Base-by-base conservation (phyloP, 2,797 vertebrate species). In the Pangasius macronema region DNA sequence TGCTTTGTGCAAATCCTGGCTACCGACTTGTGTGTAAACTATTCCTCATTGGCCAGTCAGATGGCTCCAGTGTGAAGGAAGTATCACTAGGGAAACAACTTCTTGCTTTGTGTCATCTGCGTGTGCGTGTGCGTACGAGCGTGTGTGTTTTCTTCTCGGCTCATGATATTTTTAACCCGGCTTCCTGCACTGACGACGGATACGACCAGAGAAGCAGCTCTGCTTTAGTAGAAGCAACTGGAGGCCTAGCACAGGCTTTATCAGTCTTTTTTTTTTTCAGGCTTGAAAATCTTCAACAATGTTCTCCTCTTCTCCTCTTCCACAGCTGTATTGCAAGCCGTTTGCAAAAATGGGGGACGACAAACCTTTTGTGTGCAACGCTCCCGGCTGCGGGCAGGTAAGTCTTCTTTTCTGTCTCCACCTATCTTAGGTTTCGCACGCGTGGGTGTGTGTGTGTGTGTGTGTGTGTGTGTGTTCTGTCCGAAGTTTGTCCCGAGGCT, bases 381-480 rank as follows among this genome's bases (percentile, higher is more conserved):
- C 98, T 94, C 96, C 94, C 0, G 98, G 98, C 95, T 99, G 98
- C 90, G 98, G 98, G 95, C 98, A 99, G 98, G 98, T 99, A 96
- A 96, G 97, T 91, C 86, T 22, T 46, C 59, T 88, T 87, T 88
- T 51, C 89, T 57, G 55, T 90, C 89, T 88, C 82, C 63, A 51
- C 79, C 86, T 87, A 42, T 92, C 90, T 90, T 88, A 68, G 63
- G 49, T 93, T 92, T 91, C 86, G 51, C n/a, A n/a, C n/a, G n/a
- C 86, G 51, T 77, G 88, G 86, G 61, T 90, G 51, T 88, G 22
- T 88, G 42, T 85, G 70, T 76, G 51, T 76, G 88, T 87, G 61
- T 90, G 51, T 88, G 22, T 88, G 42, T 85, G 70, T 76, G 76
- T 84, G 27, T 36, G 30, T 59, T 27, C 10, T 63, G 3, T 22